These are phyloP conservation scores for Typhlomys cinereus DNA, from an alignment of 2,113 vertebrate genomes.

Conservation along the genomic window DNA sequence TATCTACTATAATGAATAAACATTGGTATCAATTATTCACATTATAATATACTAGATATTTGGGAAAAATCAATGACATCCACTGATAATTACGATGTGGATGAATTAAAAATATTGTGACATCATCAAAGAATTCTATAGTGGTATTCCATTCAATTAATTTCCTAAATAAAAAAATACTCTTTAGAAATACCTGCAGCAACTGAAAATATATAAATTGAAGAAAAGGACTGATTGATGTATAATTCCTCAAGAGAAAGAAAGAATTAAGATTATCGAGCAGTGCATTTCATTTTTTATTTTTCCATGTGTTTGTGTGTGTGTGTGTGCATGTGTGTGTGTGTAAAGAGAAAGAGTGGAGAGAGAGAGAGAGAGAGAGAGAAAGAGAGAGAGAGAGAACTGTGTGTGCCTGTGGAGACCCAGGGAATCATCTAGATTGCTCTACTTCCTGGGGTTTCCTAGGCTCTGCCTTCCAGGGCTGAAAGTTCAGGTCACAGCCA, in stretches of 20 bases:
- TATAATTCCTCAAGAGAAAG: too few species aligned
- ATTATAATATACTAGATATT: neutral
- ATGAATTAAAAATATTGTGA: neutral
- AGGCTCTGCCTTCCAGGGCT: too few species aligned
- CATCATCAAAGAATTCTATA: neutral
- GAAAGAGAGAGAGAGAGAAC: too few species aligned
- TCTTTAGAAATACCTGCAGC: neutral
- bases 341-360: neutral
- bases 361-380: neutral
- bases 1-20: neutral
- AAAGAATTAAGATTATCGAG: too few species aligned
- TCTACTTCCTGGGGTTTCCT: too few species aligned
- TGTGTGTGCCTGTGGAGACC: too few species aligned
- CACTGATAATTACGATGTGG: neutral
- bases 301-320: too few species aligned
- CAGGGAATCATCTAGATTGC: too few species aligned
- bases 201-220: neutral
- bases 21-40: neutral
- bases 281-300: too few species aligned
- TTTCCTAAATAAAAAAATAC: neutral
- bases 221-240: neutral
- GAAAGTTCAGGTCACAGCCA: too few species aligned
- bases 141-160: neutral
- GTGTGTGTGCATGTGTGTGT: too few species aligned
- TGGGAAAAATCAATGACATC: neutral